Percentiles rank a stretch among this genome's conserved stretches.
phyloP scores from a whole-genome alignment of 2,888 invertebrate genomes.

The Yponomeuta cagnagella region DNA sequence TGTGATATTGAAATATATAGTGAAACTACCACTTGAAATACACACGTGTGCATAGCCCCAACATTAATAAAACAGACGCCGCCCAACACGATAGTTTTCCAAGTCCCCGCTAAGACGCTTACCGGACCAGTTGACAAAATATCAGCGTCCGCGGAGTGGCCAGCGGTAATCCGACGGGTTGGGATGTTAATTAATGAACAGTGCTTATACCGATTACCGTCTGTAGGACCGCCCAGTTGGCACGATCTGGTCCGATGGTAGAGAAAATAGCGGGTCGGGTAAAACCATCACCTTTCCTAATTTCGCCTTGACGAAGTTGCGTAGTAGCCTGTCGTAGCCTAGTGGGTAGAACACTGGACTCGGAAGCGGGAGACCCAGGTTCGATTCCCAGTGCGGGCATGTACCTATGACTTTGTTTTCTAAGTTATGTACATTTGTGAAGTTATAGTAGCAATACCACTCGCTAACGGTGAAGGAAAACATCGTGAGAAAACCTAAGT shows the following conservation, averaged over 20 bases:
- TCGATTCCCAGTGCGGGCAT: too few species aligned
- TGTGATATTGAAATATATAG: too few species aligned
- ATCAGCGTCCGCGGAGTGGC: slow-evolving; percentile 44
- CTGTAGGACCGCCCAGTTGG: slow-evolving; percentile 40
- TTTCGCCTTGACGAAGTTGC: too few species aligned
- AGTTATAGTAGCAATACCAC: too few species aligned
- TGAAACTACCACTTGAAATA: neutral
- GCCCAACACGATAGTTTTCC: neutral
- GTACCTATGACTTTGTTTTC: too few species aligned
- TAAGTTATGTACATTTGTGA: too few species aligned
- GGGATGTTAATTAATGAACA: slow-evolving; percentile 61
- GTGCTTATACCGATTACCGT: slow-evolving; percentile 61
- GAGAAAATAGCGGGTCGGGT: slow-evolving; percentile 19
- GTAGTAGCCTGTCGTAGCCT: too few species aligned
- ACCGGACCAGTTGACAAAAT: slow-evolving; percentile 56
- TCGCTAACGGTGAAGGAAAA: too few species aligned
- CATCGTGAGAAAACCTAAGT: too few species aligned
- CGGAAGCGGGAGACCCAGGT: too few species aligned
- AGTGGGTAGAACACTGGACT: too few species aligned
- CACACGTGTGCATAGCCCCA: neutral
- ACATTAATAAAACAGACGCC: neutral
- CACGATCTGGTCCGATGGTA: slow-evolving; percentile 28
- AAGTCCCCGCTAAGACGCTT: slow-evolving; percentile 16
- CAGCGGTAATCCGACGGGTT: slow-evolving; percentile 46
- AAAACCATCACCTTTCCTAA: neutral